Percentiles rank a stretch among this genome's conserved stretches.
Conservation (phyloP, 2,113 vertebrate species). For the Indri indri region DNA sequence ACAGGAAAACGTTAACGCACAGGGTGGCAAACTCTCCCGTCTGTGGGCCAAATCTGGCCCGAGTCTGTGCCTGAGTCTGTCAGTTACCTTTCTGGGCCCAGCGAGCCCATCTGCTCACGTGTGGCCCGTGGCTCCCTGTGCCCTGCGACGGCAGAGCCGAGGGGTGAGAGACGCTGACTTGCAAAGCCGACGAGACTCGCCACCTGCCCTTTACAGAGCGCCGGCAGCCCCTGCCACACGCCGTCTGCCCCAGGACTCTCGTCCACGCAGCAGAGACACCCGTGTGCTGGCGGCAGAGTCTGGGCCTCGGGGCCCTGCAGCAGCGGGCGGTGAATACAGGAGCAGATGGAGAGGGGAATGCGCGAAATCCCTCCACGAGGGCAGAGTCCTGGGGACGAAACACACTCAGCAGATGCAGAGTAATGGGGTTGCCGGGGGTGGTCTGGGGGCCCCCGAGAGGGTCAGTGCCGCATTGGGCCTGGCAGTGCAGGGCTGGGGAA, state of each 20-base stretch:
- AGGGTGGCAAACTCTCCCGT: background rate
- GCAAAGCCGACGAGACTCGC: background rate
- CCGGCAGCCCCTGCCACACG: background rate
- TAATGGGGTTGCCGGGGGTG: fast-evolving
- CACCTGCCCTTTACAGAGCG: background rate
- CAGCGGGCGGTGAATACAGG: fast-evolving
- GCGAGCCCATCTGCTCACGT: fast-evolving
- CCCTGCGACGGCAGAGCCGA: fast-evolving
- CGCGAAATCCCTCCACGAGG: background rate
- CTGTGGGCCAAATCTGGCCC: too few relatives aligned
- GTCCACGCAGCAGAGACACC: background rate
- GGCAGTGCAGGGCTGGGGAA: fast-evolving
- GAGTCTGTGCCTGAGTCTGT: background rate
- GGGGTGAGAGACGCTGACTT: fast-evolving
- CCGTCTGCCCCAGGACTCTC: background rate
- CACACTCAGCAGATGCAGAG: background rate
- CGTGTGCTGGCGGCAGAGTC: background rate
- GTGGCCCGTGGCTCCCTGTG: fast-evolving
- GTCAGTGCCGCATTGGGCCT: background rate
- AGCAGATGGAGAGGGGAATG: background rate
- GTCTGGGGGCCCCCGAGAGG: background rate
- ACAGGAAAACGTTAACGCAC: background rate
- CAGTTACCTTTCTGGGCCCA: background rate
- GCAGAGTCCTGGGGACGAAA: background rate
- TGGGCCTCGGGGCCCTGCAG: fast-evolving